These are phyloP conservation scores for Rotaria sp. DNA, from an alignment of 2,888 invertebrate genomes.

Conservation along the genomic window DNA sequence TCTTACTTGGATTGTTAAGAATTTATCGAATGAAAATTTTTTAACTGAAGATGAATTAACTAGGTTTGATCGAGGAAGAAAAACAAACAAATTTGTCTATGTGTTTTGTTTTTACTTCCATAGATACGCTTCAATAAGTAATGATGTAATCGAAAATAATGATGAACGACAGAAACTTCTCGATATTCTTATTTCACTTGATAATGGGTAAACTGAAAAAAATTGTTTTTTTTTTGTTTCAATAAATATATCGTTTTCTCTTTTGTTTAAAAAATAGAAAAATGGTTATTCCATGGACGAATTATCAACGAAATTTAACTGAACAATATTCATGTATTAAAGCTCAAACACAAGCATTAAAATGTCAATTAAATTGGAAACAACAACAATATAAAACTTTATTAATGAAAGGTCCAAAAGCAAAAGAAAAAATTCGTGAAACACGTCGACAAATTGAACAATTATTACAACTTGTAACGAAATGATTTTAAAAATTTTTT, in stretches of 20 bases:
- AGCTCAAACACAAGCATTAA: background rate
- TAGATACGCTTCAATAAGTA: background rate
- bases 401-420: background rate
- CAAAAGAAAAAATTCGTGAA: background rate
- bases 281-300: background rate
- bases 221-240: background rate
- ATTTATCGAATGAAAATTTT: background rate
- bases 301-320: conserved; percentile 13
- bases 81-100: background rate
- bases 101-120: background rate
- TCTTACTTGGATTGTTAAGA: background rate
- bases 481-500: background rate
- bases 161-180: background rate
- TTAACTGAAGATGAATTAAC: background rate
- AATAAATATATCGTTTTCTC: background rate
- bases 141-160: background rate
- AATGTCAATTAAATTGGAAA: conserved; percentile 13
- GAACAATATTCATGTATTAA: conserved; percentile 5
- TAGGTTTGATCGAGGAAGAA: background rate
- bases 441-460: background rate
- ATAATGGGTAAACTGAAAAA: background rate
- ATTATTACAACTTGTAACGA: background rate
- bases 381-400: background rate
- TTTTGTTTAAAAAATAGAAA: background rate
- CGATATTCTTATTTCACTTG: background rate